Base-by-base conservation (phyloP, 1,140 invertebrate genomes). In the Mizuhopecten yessoensis region DNA sequence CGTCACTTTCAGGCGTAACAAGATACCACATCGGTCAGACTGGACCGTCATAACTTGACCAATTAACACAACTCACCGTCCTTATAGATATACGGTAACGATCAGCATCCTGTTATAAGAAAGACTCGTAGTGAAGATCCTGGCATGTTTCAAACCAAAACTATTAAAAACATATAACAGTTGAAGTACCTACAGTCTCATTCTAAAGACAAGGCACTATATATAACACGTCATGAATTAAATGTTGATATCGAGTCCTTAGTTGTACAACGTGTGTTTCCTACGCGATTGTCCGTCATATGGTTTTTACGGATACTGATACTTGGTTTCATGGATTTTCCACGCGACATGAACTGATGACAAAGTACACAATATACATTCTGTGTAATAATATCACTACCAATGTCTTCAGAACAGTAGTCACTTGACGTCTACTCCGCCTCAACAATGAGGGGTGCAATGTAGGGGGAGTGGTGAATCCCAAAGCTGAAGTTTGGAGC, bases 91-190 rank as follows among this genome's bases (percentile, higher is more conserved):
- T 75, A 75, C 57, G 57, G n/a, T 75, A 29, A 75, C 5, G 29
- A 7, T 3, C 17, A 75, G 17, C 42, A 75, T n/a, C 57, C 57
- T 75, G 57, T 29, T 75, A 17, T 75, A 7, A 75, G 57, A 75
- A 75, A 75, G 57, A 75, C 57, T 75, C n/a, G 57, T 75, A 75
- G 57, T 75, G 57, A 75, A 75, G 57, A 29, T n/a, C 29, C 23
- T 75, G 57, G 57, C 29, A 75, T 29, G n/a, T 75, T 75, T 75
- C 23, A 75, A n/a, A 75, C 23, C 5, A 75, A 75, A 75, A 39
- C 36, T 13, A 39, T 39, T 5, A 39, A 45, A 45, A 45, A 45
- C 9, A 17, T 45, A 45, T 29, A 75, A 75, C 57, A 3, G n/a
- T 2, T 75, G 15, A 75, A 75, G 29, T 17, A 23, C n/a, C 23